A percentile compares a stretch with the other conserved stretches of the same genome.
Evolutionary conservation across 2,888 invertebrate genomes (phyloP).

Genomic region (Synanthedon tipuliformis): DNA sequence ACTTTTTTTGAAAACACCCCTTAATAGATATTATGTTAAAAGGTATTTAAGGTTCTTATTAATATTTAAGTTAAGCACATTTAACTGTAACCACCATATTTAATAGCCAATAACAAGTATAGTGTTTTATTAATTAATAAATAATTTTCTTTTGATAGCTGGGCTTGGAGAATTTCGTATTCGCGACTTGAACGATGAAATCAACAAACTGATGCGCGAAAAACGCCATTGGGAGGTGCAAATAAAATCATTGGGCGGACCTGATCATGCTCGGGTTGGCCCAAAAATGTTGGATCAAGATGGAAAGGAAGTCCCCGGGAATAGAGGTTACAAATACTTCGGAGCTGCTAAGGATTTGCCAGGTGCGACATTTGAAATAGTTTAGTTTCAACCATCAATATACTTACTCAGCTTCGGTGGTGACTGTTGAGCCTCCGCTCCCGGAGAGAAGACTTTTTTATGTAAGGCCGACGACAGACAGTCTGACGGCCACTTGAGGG

Average conservation of each 20-base stretch:
- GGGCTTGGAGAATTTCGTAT: constrained; percentile 99
- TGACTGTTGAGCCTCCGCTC: no score
- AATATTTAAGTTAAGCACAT: neutral
- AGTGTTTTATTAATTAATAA: neutral
- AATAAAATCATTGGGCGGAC: constrained; percentile 94
- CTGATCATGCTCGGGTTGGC: constrained; percentile 91
- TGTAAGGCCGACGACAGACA: no score
- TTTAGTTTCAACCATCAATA: no score
- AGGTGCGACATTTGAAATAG: constrained; percentile 46
- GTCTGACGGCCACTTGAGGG: no score
- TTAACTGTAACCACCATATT: neutral
- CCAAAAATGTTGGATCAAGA: constrained; percentile 94
- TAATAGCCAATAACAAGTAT: neutral
- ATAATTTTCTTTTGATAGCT: constrained; percentile 58
- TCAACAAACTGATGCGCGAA: constrained; percentile 95
- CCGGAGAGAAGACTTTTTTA: no score
- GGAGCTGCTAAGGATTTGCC: constrained; percentile 98
- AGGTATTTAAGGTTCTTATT: no score
- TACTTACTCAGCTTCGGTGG: no score
- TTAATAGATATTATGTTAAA: no score
- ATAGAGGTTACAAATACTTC: constrained; percentile 98
- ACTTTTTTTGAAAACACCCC: no score
- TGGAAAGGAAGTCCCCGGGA: constrained; percentile 96
- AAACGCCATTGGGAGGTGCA: constrained; percentile 98
- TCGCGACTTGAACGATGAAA: constrained; percentile 98